Evolutionary conservation across 2,888 invertebrate genomes (phyloP).

Genomic region (Nebria salina): DNA sequence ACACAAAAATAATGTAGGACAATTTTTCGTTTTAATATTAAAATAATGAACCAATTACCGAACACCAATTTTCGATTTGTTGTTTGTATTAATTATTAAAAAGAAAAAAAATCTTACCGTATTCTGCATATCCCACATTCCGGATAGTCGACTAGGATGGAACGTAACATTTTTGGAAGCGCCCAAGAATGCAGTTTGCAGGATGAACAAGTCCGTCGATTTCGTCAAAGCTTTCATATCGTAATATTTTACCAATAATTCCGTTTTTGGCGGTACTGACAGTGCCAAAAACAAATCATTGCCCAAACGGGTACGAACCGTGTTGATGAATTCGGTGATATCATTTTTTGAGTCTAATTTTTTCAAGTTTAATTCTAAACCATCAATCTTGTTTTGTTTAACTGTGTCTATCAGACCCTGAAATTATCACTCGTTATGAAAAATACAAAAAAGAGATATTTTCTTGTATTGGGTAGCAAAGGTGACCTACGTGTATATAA

Average conservation of each 20-base stretch:
- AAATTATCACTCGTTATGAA: slow-evolving; percentile 50
- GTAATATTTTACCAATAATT: slow-evolving; percentile 75
- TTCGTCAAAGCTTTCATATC: slow-evolving; percentile 74
- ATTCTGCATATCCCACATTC: slow-evolving; percentile 80
- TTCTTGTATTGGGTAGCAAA: background rate
- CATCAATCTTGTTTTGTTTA: slow-evolving; percentile 58
- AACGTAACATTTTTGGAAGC: slow-evolving; percentile 74
- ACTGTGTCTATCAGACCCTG: slow-evolving; percentile 63
- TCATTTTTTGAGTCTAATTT: slow-evolving; percentile 58
- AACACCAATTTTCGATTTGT: too few species aligned
- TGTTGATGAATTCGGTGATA: slow-evolving; percentile 66
- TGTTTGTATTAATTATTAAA: background rate
- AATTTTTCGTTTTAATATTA: too few species aligned
- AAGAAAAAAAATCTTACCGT: slow-evolving; percentile 67
- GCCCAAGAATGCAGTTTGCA: slow-evolving; percentile 74
- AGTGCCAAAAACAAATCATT: slow-evolving; percentile 68
- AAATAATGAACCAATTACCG: too few species aligned
- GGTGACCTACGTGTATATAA: too few species aligned
- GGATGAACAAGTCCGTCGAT: slow-evolving; percentile 73
- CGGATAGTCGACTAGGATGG: slow-evolving; percentile 79
- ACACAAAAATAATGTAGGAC: too few species aligned
- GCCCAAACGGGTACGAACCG: slow-evolving; percentile 62
- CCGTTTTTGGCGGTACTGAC: slow-evolving; percentile 72
- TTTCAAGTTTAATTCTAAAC: slow-evolving; percentile 58
- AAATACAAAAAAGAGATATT: slow-evolving; percentile 34